Conservation (phyloP, 2,888 invertebrate genomes). For the Tuta absoluta region DNA sequence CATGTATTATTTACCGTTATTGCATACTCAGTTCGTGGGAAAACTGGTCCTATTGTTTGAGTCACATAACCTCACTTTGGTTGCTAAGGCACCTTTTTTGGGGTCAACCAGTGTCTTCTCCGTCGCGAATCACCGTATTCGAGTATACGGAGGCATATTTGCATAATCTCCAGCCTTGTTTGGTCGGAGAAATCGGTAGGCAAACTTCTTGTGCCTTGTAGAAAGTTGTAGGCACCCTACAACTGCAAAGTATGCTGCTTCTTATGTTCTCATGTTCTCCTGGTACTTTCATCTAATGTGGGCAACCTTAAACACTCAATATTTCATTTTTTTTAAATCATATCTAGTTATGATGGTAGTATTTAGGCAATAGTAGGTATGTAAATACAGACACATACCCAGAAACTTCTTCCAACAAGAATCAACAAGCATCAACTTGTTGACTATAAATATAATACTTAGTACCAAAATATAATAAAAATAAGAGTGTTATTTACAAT, state of each 20-base stretch:
- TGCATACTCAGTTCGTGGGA: slow-evolving; percentile 40
- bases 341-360: not conserved
- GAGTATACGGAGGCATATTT: slow-evolving; percentile 46
- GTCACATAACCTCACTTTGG: slow-evolving; percentile 50
- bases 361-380: not conserved
- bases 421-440: not conserved
- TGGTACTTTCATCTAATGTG: not conserved
- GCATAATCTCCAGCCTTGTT: slow-evolving; percentile 47
- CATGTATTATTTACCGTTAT: slow-evolving; percentile 32
- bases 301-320: not conserved
- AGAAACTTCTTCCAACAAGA: not conserved
- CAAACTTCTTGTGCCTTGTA: slow-evolving; percentile 23
- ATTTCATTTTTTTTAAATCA: not conserved
- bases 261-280: not conserved
- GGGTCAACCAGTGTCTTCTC: slow-evolving; percentile 72
- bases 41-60: slow-evolving; percentile 42
- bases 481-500: too few species aligned
- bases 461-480: too few species aligned
- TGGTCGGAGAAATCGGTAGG: slow-evolving; percentile 36
- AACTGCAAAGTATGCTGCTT: not conserved
- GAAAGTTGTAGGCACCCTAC: slow-evolving; percentile 25
- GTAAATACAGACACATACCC: not conserved
- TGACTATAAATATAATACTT: not conserved
- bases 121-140: slow-evolving; percentile 51
- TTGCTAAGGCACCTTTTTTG: slow-evolving; percentile 54